Conservation (phyloP, 2,113 vertebrate species). For the Castor canadensis region DNA sequence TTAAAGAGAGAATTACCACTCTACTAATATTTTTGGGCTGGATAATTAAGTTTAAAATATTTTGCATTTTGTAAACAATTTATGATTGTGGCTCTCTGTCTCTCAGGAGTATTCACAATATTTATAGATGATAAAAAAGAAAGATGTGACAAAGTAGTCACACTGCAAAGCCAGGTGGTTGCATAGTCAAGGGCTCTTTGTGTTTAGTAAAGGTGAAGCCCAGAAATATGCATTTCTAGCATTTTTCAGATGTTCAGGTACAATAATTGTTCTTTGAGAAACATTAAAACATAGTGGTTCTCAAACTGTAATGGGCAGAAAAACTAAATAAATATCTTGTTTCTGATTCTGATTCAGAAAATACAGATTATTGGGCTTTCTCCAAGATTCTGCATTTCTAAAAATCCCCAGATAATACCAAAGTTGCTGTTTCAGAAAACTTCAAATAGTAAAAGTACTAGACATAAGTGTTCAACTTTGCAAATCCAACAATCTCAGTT, state of each 20-base stretch:
- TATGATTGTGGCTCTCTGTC: background rate
- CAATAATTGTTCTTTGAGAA: background rate
- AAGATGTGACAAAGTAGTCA: background rate
- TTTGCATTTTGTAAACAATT: conserved; percentile 6
- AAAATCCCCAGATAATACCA: background rate
- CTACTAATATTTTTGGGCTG: background rate
- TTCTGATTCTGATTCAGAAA: background rate
- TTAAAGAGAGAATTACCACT: background rate
- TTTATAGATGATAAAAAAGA: conserved; percentile 1
- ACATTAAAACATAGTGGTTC: background rate
- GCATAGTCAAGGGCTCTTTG: background rate
- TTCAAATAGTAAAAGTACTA: background rate
- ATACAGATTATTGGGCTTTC: background rate
- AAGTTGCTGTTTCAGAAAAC: background rate
- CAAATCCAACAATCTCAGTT: background rate
- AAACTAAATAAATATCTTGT: background rate
- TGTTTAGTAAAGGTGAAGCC: background rate
- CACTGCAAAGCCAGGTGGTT: background rate
- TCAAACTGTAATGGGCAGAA: background rate
- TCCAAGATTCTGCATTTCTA: background rate
- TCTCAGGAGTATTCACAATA: background rate
- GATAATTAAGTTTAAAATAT: conserved; percentile 17
- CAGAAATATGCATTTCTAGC: background rate
- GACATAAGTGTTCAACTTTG: background rate
- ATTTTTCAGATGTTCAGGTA: background rate